Conservation (phyloP, 2,797 vertebrate genomes). For the Pipistrellus nathusii region DNA sequence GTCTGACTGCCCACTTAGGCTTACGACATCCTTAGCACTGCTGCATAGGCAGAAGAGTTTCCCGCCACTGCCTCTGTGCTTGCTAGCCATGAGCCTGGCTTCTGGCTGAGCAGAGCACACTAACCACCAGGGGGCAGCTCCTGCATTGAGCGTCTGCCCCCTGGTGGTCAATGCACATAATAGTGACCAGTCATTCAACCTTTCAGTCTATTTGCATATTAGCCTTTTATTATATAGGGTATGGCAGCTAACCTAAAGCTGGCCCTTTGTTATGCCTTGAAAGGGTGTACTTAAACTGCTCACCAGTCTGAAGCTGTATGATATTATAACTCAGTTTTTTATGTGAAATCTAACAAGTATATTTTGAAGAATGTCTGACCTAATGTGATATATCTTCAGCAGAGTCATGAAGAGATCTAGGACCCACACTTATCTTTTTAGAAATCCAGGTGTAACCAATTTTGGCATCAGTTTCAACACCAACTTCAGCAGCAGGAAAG, state of each 20-base stretch:
- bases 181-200: rapidly evolving
- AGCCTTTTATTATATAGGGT: too few species aligned
- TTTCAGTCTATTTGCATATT: neutral
- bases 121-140: too few species aligned
- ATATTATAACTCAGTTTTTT: neutral
- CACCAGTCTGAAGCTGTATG: neutral
- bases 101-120: too few species aligned
- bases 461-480: neutral
- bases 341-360: neutral
- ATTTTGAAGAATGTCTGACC: neutral
- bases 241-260: neutral
- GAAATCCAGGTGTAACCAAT: neutral
- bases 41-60: too few species aligned
- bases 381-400: neutral
- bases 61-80: too few species aligned
- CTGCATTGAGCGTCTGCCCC: too few species aligned
- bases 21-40: too few species aligned
- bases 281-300: neutral
- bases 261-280: neutral
- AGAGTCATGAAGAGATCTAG: neutral
- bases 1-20: too few species aligned
- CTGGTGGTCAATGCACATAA: too few species aligned
- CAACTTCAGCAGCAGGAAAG: neutral
- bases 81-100: too few species aligned
- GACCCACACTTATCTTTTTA: neutral